Conservation (phyloP, 2,888 invertebrate species). For the Tridacna crocea region DNA sequence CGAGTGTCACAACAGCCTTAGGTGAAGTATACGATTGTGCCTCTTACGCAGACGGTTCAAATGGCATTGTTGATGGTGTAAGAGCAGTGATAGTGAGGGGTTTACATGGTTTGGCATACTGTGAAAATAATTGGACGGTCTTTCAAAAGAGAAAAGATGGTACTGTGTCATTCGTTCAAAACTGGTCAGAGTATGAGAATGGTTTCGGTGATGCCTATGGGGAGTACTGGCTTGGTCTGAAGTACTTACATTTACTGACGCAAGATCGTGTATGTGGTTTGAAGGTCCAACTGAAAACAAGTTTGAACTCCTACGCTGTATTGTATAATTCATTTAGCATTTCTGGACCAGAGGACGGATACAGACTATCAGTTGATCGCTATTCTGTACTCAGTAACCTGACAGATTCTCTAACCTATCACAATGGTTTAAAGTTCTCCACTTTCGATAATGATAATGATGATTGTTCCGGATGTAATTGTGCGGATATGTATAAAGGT, state of each 20-base stretch:
- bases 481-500: neutral
- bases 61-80: neutral
- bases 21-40: neutral
- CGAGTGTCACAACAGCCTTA: neutral
- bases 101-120: neutral
- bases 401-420: neutral
- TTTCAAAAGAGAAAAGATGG: constrained; percentile 10
- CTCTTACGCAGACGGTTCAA: neutral
- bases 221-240: constrained; percentile 5
- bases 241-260: neutral
- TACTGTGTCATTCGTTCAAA: neutral
- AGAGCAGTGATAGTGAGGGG: neutral
- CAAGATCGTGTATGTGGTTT: neutral
- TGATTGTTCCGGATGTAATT: neutral
- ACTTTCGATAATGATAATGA: constrained; percentile 17
- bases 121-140: neutral
- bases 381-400: neutral
- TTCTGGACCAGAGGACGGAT: neutral
- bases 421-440: neutral
- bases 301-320: neutral
- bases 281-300: neutral
- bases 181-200: constrained; percentile 10
- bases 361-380: neutral
- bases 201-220: neutral
- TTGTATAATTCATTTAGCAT: neutral